phyloP scores from a whole-genome alignment of 2,888 invertebrate genomes.

The Harpalus rufipes region DNA sequence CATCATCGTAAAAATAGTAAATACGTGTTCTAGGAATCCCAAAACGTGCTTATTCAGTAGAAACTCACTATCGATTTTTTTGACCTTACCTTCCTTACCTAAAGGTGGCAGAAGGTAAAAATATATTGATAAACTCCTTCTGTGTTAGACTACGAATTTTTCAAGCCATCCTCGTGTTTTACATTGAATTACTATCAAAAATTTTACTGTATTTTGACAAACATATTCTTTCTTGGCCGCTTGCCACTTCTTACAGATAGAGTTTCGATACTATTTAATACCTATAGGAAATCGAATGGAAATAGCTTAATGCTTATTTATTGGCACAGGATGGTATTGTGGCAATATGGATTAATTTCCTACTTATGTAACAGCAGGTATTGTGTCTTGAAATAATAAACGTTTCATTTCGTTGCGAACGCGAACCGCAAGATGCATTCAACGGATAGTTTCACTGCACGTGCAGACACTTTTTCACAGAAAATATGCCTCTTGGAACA shows the following conservation, averaged over 20 bases:
- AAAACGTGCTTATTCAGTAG: too few species aligned
- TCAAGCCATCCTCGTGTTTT: too few species aligned
- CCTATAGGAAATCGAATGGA: constrained; percentile 27
- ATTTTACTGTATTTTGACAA: not conserved
- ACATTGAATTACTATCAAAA: not conserved
- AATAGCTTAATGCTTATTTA: constrained; percentile 7
- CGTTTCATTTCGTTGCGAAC: constrained; percentile 5
- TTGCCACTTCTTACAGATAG: not conserved
- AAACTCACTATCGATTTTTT: too few species aligned
- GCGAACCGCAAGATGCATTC: constrained; percentile 23
- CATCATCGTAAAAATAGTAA: too few species aligned
- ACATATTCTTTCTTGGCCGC: not conserved
- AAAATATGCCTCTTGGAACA: constrained; percentile 8
- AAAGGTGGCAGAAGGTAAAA: too few species aligned
- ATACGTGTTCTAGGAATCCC: too few species aligned
- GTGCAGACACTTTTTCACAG: constrained; percentile 17
- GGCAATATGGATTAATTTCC: constrained; percentile 35
- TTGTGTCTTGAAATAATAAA: constrained; percentile 35
- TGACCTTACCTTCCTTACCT: too few species aligned
- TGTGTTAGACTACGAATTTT: too few species aligned
- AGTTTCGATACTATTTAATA: not conserved
- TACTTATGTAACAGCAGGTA: constrained; percentile 38
- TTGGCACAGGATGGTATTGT: constrained; percentile 19
- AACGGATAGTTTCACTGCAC: constrained; percentile 32
- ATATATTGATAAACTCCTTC: too few species aligned